phyloP scores from a whole-genome alignment of 2,888 invertebrate species.

The Meiosimyza decipiens region DNA sequence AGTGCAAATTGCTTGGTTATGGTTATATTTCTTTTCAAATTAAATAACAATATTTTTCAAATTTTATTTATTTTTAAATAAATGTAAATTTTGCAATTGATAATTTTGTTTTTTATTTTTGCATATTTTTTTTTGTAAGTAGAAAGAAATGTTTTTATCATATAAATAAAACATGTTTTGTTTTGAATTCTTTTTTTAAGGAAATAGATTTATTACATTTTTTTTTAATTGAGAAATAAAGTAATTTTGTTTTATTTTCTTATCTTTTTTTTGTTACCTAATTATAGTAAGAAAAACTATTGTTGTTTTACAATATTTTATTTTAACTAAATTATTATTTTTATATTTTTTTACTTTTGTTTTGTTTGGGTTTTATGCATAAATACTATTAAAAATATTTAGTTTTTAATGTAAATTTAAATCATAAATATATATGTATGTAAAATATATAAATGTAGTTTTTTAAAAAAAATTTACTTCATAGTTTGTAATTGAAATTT shows the following conservation, averaged over 20 bases:
- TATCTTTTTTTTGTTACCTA: conserved; percentile 36
- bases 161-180: too few species aligned
- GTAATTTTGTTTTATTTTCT: conserved; percentile 41
- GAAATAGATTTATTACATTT: conserved; percentile 39
- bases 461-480: conserved; percentile 18
- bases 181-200: too few species aligned
- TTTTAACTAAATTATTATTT: conserved; percentile 38
- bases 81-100: too few species aligned
- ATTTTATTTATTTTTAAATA: too few species aligned
- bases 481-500: conserved; percentile 37
- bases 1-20: too few species aligned
- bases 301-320: conserved; percentile 43
- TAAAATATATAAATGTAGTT: conserved; percentile 17
- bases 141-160: too few species aligned
- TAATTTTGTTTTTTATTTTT: too few species aligned
- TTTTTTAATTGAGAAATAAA: conserved; percentile 39
- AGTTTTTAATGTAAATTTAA: conserved; percentile 12
- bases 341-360: conserved; percentile 15
- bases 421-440: conserved; percentile 16
- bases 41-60: too few species aligned
- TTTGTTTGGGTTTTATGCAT: conserved; percentile 7
- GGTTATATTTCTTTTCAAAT: too few species aligned
- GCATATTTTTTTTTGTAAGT: too few species aligned
- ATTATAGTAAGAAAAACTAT: conserved; percentile 43
- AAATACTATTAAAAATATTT: conserved; percentile 20